These are phyloP conservation scores for Clavelina lepadiformis DNA, from an alignment of 23 tunicate species.

Conservation along the genomic window DNA sequence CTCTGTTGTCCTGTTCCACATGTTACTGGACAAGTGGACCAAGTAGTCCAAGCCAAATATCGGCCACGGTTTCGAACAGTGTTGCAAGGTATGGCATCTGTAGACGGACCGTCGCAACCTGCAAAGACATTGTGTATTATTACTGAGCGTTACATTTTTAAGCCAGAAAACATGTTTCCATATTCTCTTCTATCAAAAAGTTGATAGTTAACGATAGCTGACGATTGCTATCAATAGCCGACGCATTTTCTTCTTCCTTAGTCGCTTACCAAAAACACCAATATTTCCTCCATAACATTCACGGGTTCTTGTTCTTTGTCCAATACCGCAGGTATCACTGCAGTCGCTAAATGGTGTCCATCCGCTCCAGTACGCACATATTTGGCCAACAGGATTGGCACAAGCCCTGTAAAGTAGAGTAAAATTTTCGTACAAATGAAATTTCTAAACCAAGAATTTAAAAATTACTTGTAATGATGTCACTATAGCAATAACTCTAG, in stretches of 20 bases:
- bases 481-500: too few species aligned
- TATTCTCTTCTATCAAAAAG: too few species aligned
- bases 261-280: constrained; percentile 55
- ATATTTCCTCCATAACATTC: constrained; percentile 53
- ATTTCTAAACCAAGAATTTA: too few species aligned
- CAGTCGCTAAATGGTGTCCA: constrained; percentile 80
- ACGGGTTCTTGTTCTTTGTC: constrained; percentile 53
- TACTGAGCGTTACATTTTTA: too few species aligned
- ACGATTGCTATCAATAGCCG: too few species aligned
- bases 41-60: constrained; percentile 44
- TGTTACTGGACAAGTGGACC: constrained; percentile 73
- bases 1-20: constrained; percentile 66
- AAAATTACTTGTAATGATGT: too few species aligned
- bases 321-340: constrained; percentile 67
- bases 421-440: neutral
- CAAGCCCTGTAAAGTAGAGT: constrained; percentile 33
- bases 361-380: constrained; percentile 95
- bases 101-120: constrained; percentile 64
- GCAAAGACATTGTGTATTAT: neutral
- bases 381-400: constrained; percentile 68
- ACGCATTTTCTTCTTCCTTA: too few species aligned
- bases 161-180: too few species aligned
- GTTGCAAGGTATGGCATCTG: constrained; percentile 53
- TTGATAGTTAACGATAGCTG: too few species aligned
- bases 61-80: constrained; percentile 15